Evolutionary conservation across 2,888 invertebrate species (phyloP).

Genomic region (Cynaeus angustus): DNA sequence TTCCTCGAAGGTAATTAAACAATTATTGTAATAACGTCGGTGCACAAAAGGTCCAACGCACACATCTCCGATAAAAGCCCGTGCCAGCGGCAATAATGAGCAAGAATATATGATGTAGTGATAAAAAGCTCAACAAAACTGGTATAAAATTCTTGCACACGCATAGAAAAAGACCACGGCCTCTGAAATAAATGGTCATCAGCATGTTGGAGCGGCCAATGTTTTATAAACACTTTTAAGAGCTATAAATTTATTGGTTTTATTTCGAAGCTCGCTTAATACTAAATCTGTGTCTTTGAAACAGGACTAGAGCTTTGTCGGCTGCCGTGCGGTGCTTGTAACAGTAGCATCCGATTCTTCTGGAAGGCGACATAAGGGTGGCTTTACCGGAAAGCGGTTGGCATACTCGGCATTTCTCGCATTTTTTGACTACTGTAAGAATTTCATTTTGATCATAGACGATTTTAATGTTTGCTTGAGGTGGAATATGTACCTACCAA

Average conservation of each 20-base stretch:
- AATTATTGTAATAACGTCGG: constrained; percentile 34
- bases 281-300: constrained; percentile 70
- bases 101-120: constrained; percentile 47
- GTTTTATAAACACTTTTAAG: constrained; percentile 70
- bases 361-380: constrained; percentile 58
- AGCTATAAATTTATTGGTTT: constrained; percentile 70
- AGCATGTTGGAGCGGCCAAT: constrained; percentile 65
- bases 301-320: constrained; percentile 68
- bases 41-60: constrained; percentile 1
- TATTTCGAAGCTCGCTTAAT: constrained; percentile 69
- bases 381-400: constrained; percentile 57
- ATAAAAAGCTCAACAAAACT: constrained; percentile 51
- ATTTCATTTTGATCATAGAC: constrained; percentile 67
- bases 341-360: constrained; percentile 51
- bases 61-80: constrained; percentile 35
- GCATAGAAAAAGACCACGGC: constrained; percentile 51
- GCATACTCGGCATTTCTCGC: constrained; percentile 65
- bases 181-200: constrained; percentile 65
- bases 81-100: constrained; percentile 48
- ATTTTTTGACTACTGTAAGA: constrained; percentile 72
- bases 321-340: constrained; percentile 60
- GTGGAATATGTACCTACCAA: constrained; percentile 26
- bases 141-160: constrained; percentile 62
- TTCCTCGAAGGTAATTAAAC: constrained; percentile 34
- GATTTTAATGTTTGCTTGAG: constrained; percentile 55